Base-by-base conservation (phyloP, 2,888 invertebrate genomes). In the Parnassius smintheus region DNA sequence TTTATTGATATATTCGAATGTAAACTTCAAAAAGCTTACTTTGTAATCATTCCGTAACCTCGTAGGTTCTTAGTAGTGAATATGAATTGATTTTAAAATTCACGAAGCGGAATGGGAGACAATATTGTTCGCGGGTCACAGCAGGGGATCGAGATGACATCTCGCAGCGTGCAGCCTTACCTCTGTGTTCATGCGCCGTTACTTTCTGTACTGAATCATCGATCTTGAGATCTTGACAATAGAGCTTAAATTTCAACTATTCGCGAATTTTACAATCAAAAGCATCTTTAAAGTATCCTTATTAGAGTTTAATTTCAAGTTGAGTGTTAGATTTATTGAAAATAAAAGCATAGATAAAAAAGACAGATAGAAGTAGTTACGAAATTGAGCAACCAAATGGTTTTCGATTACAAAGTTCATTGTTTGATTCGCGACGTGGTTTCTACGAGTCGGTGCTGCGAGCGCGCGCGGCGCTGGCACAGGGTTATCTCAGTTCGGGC, bases 131-230 rank as follows among this genome's bases (percentile, higher is more conserved):
- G 81, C 89, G 80, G 81, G 81, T 77, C 90, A 70, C 91, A 82
- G 88, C 86, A 80, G 91, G 90, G 80, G 82, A 78, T 76, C 85
- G 77, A 90, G 90, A 91, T 91, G 91, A 86, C 91, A 91, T 91
- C 91, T 89, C 89, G 77, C 89, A 86, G 88, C 89, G 82, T 88
- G 88, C 84, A 86, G 84, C 81, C 86, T 80, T 80, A 79, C 83
- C 82, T 82, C 80, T 80, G 74, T 74, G 78, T 76, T 76, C 78
- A 69, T 70, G 72, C 69, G 75, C 77, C 76, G 68, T 72, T 77
- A 69, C 70, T 70, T 68, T 66, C 67, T 61, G 59, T 65, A 54
- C 55, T 56, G 59, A 62, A 65, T 13, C 64, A 64, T 59, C 62
- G 66, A 74, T 77, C 70, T 75, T 76, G 65, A 44, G 2, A 2